Evolutionary conservation across 2,113 vertebrate genomes (phyloP).

Genomic region (Xiphophorus couchianus): DNA sequence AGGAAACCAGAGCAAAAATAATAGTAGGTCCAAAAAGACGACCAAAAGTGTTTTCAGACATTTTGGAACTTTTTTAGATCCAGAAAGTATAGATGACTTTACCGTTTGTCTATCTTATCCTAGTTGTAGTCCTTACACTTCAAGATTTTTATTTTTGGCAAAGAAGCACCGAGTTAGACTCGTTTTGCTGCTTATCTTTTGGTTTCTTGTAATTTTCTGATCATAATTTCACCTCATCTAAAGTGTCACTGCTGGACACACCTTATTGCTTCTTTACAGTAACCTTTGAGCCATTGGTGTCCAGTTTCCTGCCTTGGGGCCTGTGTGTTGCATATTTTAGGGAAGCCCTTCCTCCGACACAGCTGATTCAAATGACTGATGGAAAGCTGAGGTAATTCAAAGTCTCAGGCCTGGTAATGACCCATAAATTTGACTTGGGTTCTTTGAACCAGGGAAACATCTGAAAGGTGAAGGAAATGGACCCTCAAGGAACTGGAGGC

Average conservation of each 20-base stretch:
- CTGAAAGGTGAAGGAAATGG: too few relatives aligned
- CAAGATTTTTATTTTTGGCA: neutral
- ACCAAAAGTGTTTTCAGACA: too few relatives aligned
- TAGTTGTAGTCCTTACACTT: too few relatives aligned
- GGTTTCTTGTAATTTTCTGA: neutral
- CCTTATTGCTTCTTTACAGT: neutral
- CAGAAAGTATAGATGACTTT: too few relatives aligned
- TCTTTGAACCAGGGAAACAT: neutral
- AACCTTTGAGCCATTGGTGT: neutral
- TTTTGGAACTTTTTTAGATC: too few relatives aligned
- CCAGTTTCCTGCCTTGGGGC: neutral
- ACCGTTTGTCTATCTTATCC: too few relatives aligned
- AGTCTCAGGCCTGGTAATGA: neutral
- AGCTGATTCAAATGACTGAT: neutral
- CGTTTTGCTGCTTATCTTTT: neutral
- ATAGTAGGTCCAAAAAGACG: too few relatives aligned
- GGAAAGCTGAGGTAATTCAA: neutral
- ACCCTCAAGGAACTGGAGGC: too few relatives aligned
- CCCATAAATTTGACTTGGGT: neutral
- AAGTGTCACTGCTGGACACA: neutral
- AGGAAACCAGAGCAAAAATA: too few relatives aligned
- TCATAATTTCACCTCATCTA: neutral
- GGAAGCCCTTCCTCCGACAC: neutral
- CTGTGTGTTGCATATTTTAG: neutral
- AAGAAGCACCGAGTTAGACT: neutral